Percentiles rank a stretch among this genome's conserved stretches.
phyloP scores from a whole-genome alignment of 2,888 invertebrate genomes.

The Hemithea aestivaria region DNA sequence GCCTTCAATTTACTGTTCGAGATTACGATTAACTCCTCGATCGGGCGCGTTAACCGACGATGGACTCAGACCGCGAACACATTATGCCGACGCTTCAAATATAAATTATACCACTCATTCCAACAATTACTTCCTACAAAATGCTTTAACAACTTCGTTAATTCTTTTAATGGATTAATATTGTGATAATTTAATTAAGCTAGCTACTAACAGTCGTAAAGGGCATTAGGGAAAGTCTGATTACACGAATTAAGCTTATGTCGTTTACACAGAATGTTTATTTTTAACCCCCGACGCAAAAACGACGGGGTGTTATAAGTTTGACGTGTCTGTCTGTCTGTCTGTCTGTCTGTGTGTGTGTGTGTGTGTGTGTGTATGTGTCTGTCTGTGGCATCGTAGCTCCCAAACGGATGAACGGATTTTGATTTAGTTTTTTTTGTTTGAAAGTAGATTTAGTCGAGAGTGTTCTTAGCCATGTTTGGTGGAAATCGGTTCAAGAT shows the following conservation, averaged over 20 bases:
- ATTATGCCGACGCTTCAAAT: constrained; percentile 28
- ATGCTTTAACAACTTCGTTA: constrained; percentile 43
- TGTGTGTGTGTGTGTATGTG: no score
- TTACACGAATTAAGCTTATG: constrained; percentile 23
- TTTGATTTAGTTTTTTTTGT: no score
- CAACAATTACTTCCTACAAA: constrained; percentile 27
- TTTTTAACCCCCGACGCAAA: no score
- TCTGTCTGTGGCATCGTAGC: no score
- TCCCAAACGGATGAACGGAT: no score
- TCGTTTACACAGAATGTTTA: constrained; percentile 26
- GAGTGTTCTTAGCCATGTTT: no score
- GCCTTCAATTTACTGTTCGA: constrained; percentile 59
- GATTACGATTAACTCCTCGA: constrained; percentile 57
- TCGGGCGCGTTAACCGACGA: constrained; percentile 37
- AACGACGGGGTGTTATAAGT: no score
- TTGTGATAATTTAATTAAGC: constrained; percentile 54
- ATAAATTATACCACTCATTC: constrained; percentile 29
- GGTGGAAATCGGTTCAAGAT: no score
- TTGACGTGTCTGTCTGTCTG: no score
- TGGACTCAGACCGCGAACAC: constrained; percentile 20
- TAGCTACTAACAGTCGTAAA: constrained; percentile 44
- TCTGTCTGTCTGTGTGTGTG: no score
- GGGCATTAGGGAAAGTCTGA: constrained; percentile 34
- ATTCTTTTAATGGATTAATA: constrained; percentile 57
- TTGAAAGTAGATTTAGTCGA: no score